Percentiles rank a stretch among this genome's conserved stretches.
These are phyloP conservation scores for Hoplodrina blanda DNA, from an alignment of 2,888 invertebrate species.

Conservation along the genomic window DNA sequence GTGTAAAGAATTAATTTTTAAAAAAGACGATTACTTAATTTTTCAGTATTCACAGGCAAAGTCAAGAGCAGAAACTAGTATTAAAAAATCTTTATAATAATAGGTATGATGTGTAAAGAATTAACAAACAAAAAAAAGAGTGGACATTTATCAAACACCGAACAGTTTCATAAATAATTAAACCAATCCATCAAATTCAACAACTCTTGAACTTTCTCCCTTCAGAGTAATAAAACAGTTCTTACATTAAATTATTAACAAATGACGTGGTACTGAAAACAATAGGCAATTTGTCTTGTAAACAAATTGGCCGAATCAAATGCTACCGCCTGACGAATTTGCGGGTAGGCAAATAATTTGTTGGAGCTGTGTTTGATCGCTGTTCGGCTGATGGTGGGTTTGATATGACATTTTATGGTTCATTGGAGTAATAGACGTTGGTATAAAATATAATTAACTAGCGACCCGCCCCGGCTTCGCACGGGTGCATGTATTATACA, in stretches of 20 bases:
- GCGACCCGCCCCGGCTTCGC: too few species aligned
- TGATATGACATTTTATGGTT: neutral
- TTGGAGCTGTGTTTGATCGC: conserved; percentile 37
- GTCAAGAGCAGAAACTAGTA: too few species aligned
- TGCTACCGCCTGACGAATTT: conserved; percentile 52
- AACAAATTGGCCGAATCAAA: conserved; percentile 65
- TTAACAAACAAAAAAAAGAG: neutral
- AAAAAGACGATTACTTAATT: too few species aligned
- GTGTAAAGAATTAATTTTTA: too few species aligned
- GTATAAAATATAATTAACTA: neutral
- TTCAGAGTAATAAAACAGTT: conserved; percentile 10
- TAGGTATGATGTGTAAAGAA: too few species aligned
- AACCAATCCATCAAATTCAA: conserved; percentile 38
- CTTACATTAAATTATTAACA: conserved; percentile 56
- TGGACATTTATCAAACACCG: conserved; percentile 4
- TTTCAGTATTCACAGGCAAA: too few species aligned
- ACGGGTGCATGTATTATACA: too few species aligned
- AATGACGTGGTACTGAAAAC: conserved; percentile 51
- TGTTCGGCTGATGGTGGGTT: neutral
- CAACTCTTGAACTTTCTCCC: conserved; percentile 20
- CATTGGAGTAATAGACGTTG: neutral
- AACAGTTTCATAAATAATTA: conserved; percentile 18
- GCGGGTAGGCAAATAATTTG: conserved; percentile 51
- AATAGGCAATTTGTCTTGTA: conserved; percentile 58
- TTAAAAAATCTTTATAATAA: too few species aligned